Evolutionary conservation across 64 coral and sea anemone species (phyloP).

Genomic region (Porites lutea): DNA sequence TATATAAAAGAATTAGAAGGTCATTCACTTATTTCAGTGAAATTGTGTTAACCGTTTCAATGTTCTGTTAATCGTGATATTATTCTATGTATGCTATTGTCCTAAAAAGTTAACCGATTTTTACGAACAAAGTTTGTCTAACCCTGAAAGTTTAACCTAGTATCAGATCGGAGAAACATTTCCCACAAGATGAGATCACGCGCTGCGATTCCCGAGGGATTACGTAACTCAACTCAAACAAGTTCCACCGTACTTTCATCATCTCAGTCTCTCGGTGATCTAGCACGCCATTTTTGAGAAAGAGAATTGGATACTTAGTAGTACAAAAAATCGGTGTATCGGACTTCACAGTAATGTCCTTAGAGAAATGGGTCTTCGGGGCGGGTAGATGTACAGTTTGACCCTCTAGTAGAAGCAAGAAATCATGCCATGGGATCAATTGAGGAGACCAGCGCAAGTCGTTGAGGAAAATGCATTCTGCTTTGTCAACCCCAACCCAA

Average conservation of each 20-base stretch:
- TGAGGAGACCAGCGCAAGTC: too few relatives aligned
- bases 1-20: too few relatives aligned
- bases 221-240: not conserved
- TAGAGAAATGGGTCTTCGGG: constrained; percentile 15
- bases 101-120: not conserved
- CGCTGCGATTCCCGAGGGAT: not conserved
- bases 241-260: constrained; percentile 34
- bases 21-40: too few relatives aligned
- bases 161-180: not conserved
- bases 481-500: too few relatives aligned
- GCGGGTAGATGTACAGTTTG: constrained; percentile 38
- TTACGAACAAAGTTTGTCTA: too few relatives aligned
- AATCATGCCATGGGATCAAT: too few relatives aligned
- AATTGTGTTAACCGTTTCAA: too few relatives aligned
- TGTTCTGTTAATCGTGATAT: too few relatives aligned
- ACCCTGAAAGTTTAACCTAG: not conserved
- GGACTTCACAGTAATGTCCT: not conserved
- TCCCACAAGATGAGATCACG: too few relatives aligned
- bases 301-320: not conserved
- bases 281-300: not conserved
- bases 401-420: constrained; percentile 25
- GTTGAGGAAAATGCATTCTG: too few relatives aligned
- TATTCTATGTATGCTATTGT: too few relatives aligned
- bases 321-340: constrained; percentile 49
- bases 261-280: constrained; percentile 15